phyloP scores from a whole-genome alignment of 2,113 vertebrate genomes.

The Erythrocebus patas region DNA sequence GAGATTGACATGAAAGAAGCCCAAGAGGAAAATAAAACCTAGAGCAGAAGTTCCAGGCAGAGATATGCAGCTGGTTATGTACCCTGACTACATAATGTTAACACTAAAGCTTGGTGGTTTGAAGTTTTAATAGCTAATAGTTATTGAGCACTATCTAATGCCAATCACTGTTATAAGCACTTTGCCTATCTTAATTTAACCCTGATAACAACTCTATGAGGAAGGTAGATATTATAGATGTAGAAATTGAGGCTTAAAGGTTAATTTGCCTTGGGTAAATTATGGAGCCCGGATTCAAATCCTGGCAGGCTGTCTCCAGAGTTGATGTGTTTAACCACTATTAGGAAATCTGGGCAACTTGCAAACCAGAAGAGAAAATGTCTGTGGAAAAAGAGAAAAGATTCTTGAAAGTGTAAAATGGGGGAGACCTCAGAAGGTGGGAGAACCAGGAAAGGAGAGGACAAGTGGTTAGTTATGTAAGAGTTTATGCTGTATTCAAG shows the following conservation, averaged over 20 bases:
- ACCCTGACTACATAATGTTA: not conserved
- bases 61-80: not conserved
- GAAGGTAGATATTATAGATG: not conserved
- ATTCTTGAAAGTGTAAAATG: not conserved
- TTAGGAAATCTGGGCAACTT: not conserved
- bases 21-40: not conserved
- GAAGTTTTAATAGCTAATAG: not conserved
- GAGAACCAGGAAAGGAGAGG: not conserved
- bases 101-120: not conserved
- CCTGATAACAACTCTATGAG: not conserved
- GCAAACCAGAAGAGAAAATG: not conserved
- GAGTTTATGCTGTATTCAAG: not conserved
- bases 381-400: not conserved
- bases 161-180: not conserved
- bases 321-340: not conserved
- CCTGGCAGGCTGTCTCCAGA: not conserved
- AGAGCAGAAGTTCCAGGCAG: not conserved
- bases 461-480: not conserved
- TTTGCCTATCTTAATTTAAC: not conserved
- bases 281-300: not conserved
- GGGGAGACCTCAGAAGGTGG: not conserved
- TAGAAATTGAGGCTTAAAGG: not conserved
- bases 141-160: not conserved
- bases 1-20: not conserved
- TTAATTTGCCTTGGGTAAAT: not conserved